Percentiles rank a stretch among this genome's conserved stretches.
phyloP scores from a whole-genome alignment of 2,113 vertebrate genomes.

The Glaucidium brasilianum region DNA sequence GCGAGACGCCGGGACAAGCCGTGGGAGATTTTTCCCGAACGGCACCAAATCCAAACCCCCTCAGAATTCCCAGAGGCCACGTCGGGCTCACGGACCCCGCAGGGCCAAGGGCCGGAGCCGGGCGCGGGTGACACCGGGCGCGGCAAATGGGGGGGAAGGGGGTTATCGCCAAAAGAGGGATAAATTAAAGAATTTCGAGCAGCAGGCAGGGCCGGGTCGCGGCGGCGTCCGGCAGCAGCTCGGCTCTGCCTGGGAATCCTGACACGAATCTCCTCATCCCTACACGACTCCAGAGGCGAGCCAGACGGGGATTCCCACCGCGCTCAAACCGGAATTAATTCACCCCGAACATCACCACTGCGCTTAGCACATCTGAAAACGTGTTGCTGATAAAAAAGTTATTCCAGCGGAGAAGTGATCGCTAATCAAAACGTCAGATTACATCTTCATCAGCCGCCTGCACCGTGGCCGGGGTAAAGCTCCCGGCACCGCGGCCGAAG shows the following conservation, averaged over 20 bases:
- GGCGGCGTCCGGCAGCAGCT: neutral
- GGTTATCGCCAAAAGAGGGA: rapidly evolving
- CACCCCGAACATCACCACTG: constrained; percentile 6
- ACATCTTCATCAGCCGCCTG: neutral
- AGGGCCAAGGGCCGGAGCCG: rapidly evolving
- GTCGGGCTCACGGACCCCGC: neutral
- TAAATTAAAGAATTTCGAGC: too few species aligned
- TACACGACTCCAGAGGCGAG: neutral
- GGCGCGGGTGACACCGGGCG: neutral
- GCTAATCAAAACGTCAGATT: neutral
- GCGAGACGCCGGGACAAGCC: neutral
- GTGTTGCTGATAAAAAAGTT: neutral
- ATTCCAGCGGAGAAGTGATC: neutral
- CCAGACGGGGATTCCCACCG: neutral
- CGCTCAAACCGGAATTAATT: constrained; percentile 17
- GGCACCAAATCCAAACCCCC: too few species aligned
- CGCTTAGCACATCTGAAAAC: neutral
- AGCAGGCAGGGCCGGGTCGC: neutral
- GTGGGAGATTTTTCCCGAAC: rapidly evolving
- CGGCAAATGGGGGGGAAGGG: rapidly evolving
- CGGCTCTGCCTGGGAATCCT: neutral
- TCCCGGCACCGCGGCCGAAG: neutral
- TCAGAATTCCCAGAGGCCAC: too few species aligned
- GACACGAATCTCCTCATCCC: neutral
- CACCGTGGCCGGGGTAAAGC: neutral